phyloP scores from a whole-genome alignment of 2,113 vertebrate genomes.

The Collichthys lucidus region DNA sequence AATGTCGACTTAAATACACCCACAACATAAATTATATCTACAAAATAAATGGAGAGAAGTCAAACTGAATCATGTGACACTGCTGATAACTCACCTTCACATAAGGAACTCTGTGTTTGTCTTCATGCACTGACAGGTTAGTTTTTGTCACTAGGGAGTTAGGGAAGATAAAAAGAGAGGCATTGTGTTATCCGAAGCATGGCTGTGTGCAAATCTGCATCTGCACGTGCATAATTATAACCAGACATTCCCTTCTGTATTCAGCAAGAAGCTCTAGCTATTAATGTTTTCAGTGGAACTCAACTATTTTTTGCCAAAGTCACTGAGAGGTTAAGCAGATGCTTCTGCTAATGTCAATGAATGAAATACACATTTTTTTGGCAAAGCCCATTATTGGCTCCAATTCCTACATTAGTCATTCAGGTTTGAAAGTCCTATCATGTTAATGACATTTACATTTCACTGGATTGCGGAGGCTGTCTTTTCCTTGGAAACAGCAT shows the following conservation, averaged over 20 bases:
- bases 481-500: conserved; percentile 6
- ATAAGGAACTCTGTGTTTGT: conserved; percentile 95
- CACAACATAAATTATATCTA: neutral
- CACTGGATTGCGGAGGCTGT: neutral
- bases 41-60: neutral
- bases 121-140: conserved; percentile 94
- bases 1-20: neutral
- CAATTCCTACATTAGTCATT: conserved; percentile 24
- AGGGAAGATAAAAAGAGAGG: conserved; percentile 39
- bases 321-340: conserved; percentile 27
- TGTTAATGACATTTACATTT: conserved; percentile 39
- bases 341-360: neutral
- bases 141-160: conserved; percentile 90
- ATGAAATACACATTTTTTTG: conserved; percentile 16
- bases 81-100: conserved; percentile 89
- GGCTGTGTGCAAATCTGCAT: conserved; percentile 22
- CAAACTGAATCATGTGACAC: conserved; percentile 20
- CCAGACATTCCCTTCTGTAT: conserved; percentile 31
- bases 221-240: conserved; percentile 28
- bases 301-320: conserved; percentile 46
- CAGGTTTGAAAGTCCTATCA: conserved; percentile 30
- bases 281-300: conserved; percentile 24
- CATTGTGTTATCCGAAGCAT: conserved; percentile 31
- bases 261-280: conserved; percentile 10
- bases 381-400: conserved; percentile 17